Evolutionary conservation across 2,888 invertebrate genomes (phyloP), one percentile per base, ranked within the genome.

Genomic region (Eustalomyia histrio): DNA sequence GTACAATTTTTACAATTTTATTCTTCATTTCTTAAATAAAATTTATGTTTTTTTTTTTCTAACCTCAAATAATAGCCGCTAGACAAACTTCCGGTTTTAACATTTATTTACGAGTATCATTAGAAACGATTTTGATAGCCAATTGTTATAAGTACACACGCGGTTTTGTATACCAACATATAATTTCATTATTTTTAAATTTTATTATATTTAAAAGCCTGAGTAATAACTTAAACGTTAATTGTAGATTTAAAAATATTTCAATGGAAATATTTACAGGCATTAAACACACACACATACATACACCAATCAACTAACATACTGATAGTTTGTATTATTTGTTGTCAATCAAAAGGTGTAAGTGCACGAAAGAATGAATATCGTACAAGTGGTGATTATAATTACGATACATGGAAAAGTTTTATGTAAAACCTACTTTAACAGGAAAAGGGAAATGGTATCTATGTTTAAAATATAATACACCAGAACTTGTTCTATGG

Each of bases 391-490:
- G 58, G 9, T 55, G 58, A 76, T 18, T 17, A n/a, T n/a, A n/a
- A n/a, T n/a, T n/a, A n/a, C n/a, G 2, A 17, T 35, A 61, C 12
- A 17, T 6, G 16, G 16, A 12, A 2, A 68, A 39, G n/a, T 29
- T 29, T 29, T n/a, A 24, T 24, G n/a, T 14, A 21, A 64, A 58
- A 65, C 52, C 76, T 52, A 78, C 76, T 65, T 69, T 61, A 57
- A 64, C 80, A 76, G 80, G 80, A 80, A 80, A 76, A 80, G 80
- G 76, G 80, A 80, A 80, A 76, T 80, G 73, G 72, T 80, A 69
- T 39, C 17, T 35, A 21, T 63, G 17, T 18, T 50, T 64, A 61
- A 55, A 10, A 10, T 24, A 21, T 24, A 14, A 14, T 60, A 64
- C 39, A 67, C n/a, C n/a, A 47, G 14, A 72, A 72, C 61, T 35